Conservation (phyloP, 2,113 vertebrate species). For the zebrafish (Danio rerio) region GRCz12tu NC_133198.1:20208501-20209000, state of each 20-base stretch:
- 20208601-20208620: conserved; percentile 29
- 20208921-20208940: conserved; percentile 51
- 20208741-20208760: conserved; percentile 51
- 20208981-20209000: background rate
- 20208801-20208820: conserved; percentile 15
- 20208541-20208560: conserved; percentile 50
- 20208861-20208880: conserved; percentile 28
- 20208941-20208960: conserved; percentile 29
- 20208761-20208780: conserved; percentile 12
- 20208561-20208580: conserved; percentile 58
- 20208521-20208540: conserved; percentile 21
- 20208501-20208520: conserved; percentile 27
- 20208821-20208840: conserved; percentile 18
- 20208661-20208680: conserved; percentile 27
- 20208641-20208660: conserved; percentile 51
- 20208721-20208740: background rate
- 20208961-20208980: conserved; percentile 31
- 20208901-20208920: conserved; percentile 35
- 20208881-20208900: conserved; percentile 29
- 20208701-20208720: conserved; percentile 4
- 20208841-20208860: background rate
- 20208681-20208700: conserved; percentile 10
- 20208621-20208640: conserved; percentile 40
- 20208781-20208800: conserved; percentile 20
- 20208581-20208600: conserved; percentile 36